These are phyloP conservation scores for Crioceris asparagi DNA, from an alignment of 2,888 invertebrate species.

Conservation along the genomic window DNA sequence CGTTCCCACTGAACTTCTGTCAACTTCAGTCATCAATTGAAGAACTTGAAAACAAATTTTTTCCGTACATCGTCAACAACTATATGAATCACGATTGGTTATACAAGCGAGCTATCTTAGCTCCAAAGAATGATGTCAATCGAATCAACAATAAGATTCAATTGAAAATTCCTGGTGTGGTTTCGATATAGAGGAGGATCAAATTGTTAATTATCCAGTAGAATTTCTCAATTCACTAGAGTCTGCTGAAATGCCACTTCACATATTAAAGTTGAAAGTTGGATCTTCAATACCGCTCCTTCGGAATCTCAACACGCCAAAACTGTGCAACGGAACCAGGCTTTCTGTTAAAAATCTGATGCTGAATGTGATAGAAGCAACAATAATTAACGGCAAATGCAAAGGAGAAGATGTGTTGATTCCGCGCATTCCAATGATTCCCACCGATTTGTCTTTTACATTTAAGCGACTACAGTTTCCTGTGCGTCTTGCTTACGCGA, in stretches of 20 bases:
- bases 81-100: constrained; percentile 1
- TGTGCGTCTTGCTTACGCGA: too few species aligned
- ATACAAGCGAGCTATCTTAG: neutral
- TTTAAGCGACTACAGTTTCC: neutral
- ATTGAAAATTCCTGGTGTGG: too few species aligned
- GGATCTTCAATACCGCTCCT: neutral
- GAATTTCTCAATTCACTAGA: neutral
- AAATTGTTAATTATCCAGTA: neutral
- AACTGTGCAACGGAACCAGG: neutral
- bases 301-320: neutral
- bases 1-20: neutral
- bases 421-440: too few species aligned
- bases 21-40: neutral
- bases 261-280: neutral
- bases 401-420: constrained; percentile 2
- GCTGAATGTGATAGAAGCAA: neutral
- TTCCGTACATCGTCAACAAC: neutral
- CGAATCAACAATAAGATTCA: too few species aligned
- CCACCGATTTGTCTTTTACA: neutral
- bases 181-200: neutral
- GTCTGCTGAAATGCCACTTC: neutral
- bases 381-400: neutral
- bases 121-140: neutral
- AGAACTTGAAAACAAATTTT: neutral
- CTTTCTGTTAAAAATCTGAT: neutral